Evolutionary conservation across 2,888 invertebrate species (phyloP), one percentile per base, ranked within the genome.

Genomic region (Nemotelus nigrinus): DNA sequence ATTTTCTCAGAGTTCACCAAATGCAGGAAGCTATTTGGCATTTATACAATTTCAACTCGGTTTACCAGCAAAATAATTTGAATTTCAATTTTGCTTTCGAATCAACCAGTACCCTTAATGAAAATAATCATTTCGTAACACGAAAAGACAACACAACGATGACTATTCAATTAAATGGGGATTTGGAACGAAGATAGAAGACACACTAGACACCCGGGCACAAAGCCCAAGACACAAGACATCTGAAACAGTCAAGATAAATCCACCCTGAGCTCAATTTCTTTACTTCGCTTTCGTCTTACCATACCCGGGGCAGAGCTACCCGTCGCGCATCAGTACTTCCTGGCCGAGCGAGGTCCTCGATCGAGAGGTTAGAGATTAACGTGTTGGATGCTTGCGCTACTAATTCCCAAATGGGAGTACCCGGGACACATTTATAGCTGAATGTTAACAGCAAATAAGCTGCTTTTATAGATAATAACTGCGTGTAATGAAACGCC

Each of bases 401-500:
- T 55, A 71, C 71, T 71, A 71, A 71, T 71, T 71, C 71, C 57
- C 71, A 71, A 71, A 57, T 71, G 71, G 71, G 71, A 71, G 55
- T 71, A 65, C 44, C 25, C 71, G 41, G 48, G 44, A 71, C 57
- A 71, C 71, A 71, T 71, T 71, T 71, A 71, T 71, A 71, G 71
- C 71, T 71, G 10, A 44, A 71, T 71, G 71, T 71, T 71, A 71
- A 71, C 71, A 71, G 71, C 55, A 71, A 71, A 71, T 71, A 71
- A 71, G 53, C 71, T 71, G 71, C 71, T 71, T 71, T 71, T 71
- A 71, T 71, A 71, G 71, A 71, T 71, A 71, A 71, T 71, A 71
- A 71, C 71, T 55, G 71, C 71, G 71, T 71, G 71, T 71, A 71
- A 71, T 71, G 71, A 55, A 71, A 71, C 71, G 71, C 71, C 55